Evolutionary conservation across 2,888 invertebrate genomes (phyloP), one percentile per base, ranked within the genome.

Genomic region (Ditula angustiorana): DNA sequence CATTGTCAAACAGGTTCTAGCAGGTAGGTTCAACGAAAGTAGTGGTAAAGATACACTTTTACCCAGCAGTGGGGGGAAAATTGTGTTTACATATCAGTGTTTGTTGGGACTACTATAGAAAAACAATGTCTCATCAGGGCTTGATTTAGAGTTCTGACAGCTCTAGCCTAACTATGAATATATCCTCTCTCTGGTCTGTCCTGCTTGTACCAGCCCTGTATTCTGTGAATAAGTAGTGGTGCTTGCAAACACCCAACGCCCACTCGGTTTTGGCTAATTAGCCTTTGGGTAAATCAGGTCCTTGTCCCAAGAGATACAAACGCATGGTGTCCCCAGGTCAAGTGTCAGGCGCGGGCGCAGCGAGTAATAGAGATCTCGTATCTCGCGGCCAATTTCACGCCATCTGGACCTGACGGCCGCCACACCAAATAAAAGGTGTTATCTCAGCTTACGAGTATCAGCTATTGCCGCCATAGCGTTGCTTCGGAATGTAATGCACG

Each of bases 251-350:
- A 37, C 37, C n/a, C 11, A 7, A 10, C 5, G 11, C 7, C 19
- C 16, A 46, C 10, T 46, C 1, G 2, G 3, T 46, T 8, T 4
- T 23, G 7, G 10, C 24, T n/a, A 24, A 47, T 11, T 13, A 10
- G 7, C 23, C 1, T 13, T 26, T 11, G 19, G 10, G 13, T 4
- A 10, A 19, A 30, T 1, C 21, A 0, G 1, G 8, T 3, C 16
- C 8, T 16, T 53, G 23, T 53, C 53, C 53, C 10, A 35, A 5
- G 19, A 23, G 23, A 5, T 13, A 3, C 53, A 1, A 44, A 63
- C 4, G 5, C 69, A 69, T 85, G 80, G 86, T 67, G 69, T 74
- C 77, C 71, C n/a, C 67, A 73, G 85, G 85, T 85, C 86, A 85
- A 82, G 81, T 83, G 86, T 85, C 86, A 85, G 78, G 72, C 73